A percentile compares a stretch with the other conserved stretches of the same genome.
These are phyloP conservation scores for Monoplex corrugatus DNA, from an alignment of 2,888 invertebrate species.

Conservation along the genomic window DNA sequence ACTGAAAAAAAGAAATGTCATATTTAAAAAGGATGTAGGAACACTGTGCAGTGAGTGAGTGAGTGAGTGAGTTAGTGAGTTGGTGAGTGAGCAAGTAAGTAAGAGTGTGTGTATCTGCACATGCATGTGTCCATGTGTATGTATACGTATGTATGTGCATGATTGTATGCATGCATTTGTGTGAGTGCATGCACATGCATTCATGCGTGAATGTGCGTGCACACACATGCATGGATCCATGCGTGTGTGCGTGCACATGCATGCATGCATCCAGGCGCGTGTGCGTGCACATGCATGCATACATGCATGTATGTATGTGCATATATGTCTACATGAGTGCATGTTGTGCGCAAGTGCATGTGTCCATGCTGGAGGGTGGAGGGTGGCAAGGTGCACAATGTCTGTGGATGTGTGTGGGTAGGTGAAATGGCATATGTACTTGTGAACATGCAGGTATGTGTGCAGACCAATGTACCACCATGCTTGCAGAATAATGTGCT, in stretches of 20 bases:
- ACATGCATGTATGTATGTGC: too few species aligned
- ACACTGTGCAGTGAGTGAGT: background rate
- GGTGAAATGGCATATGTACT: background rate
- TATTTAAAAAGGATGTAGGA: background rate
- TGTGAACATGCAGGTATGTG: too few species aligned
- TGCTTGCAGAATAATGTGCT: background rate
- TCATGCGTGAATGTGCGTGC: background rate
- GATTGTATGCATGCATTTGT: slow-evolving; percentile 5
- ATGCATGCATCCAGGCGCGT: too few species aligned
- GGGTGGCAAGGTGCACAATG: background rate
- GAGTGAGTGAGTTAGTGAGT: background rate
- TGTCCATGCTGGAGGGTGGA: too few species aligned
- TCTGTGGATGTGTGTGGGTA: background rate
- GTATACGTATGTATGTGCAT: background rate
- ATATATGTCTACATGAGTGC: background rate
- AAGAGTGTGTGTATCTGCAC: too few species aligned
- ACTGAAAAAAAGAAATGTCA: slow-evolving; percentile 85
- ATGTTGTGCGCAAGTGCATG: background rate
- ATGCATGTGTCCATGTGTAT: too few species aligned
- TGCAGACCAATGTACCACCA: too few species aligned
- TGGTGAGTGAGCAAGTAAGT: too few species aligned
- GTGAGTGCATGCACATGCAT: background rate
- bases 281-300: too few species aligned
- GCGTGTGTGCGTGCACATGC: slow-evolving; percentile 6
- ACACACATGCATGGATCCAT: background rate